These are phyloP conservation scores for Sarcophaga bullata DNA, from an alignment of 1,140 invertebrate species.

Conservation along the genomic window DNA sequence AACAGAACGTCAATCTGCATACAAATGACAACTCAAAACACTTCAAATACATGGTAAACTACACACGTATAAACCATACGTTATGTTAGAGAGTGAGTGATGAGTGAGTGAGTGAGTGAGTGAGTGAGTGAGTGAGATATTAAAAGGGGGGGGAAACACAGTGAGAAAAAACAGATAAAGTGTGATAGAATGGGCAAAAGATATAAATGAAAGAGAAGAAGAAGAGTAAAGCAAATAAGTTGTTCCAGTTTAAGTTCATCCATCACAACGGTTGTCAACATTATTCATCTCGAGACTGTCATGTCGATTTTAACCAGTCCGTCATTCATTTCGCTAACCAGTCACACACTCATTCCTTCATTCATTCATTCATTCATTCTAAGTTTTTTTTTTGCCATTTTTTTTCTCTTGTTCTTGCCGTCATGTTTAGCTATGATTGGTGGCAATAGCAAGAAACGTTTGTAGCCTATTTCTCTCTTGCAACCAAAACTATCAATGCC, in stretches of 20 bases:
- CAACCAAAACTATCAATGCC: not conserved
- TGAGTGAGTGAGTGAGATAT: no score
- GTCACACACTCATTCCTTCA: no score
- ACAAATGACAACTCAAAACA: conserved; percentile 16
- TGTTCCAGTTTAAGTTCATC: conserved; percentile 24
- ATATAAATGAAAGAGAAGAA: not conserved
- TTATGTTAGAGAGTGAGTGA: no score
- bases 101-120: no score
- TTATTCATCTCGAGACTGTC: conserved; percentile 16
- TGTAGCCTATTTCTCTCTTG: not conserved
- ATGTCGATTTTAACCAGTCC: conserved; percentile 20
- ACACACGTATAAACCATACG: no score
- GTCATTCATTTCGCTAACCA: not conserved
- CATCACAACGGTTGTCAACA: conserved; percentile 23
- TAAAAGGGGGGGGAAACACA: no score
- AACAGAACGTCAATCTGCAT: conserved; percentile 5
- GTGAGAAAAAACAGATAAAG: not conserved
- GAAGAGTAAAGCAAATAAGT: not conserved
- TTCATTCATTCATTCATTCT: no score
- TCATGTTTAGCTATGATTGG: not conserved
- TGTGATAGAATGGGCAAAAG: not conserved
- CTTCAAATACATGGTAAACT: not conserved
- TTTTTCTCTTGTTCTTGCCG: not conserved
- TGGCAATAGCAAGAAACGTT: not conserved
- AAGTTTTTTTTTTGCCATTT: no score